These are phyloP conservation scores for Lindbergichthys nudifrons DNA, from an alignment of 2,797 vertebrate genomes.

Conservation along the genomic window DNA sequence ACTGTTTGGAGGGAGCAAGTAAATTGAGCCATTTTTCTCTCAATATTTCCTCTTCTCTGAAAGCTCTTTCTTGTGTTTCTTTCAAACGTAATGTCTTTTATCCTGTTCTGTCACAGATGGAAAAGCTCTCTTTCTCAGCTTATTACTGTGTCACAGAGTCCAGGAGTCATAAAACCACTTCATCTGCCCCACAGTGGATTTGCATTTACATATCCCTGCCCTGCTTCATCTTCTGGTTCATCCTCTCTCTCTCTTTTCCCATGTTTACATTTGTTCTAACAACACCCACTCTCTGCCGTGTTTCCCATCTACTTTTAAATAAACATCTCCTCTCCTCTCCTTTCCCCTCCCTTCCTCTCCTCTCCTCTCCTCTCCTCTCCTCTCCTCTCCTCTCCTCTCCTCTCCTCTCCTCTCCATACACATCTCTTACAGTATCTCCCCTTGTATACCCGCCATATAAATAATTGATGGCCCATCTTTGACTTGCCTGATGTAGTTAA, in stretches of 20 bases:
- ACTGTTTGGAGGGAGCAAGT: constrained; percentile 36
- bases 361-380: constrained; percentile 13
- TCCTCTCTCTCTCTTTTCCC: constrained; percentile 15
- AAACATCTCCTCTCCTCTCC: no score
- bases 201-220: constrained; percentile 38
- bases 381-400: constrained; percentile 19
- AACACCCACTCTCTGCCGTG: not conserved
- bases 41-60: constrained; percentile 46
- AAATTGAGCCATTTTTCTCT: constrained; percentile 57
- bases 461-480: constrained; percentile 78
- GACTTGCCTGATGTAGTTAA: constrained; percentile 74
- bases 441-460: constrained; percentile 66
- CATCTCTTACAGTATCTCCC: constrained; percentile 60
- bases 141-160: constrained; percentile 15
- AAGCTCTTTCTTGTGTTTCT: constrained; percentile 43
- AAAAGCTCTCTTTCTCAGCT: constrained; percentile 27
- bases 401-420: constrained; percentile 37
- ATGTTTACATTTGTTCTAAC: constrained; percentile 31
- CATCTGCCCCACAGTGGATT: constrained; percentile 31
- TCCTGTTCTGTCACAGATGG: constrained; percentile 32
- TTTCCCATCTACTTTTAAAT: no score
- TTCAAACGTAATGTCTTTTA: constrained; percentile 28
- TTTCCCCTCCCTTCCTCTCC: no score
- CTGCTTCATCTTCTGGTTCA: constrained; percentile 24
- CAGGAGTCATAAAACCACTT: constrained; percentile 37